Conservation (phyloP, 2,888 invertebrate species). For the Napeogenes inachia region DNA sequence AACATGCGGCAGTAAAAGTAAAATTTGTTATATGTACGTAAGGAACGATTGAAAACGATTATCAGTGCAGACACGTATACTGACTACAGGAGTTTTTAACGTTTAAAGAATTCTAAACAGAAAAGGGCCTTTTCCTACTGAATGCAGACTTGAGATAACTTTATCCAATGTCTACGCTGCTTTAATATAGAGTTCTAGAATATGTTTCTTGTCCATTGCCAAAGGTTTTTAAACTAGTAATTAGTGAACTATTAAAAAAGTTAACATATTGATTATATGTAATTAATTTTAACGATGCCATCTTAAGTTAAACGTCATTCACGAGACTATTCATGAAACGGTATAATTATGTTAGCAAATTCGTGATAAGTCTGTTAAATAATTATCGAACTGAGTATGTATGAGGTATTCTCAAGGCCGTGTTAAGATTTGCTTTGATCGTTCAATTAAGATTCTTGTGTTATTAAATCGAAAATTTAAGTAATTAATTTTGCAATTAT, state of each 20-base stretch:
- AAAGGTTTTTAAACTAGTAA: neutral
- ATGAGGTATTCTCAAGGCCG: constrained; percentile 26
- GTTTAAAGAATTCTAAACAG: constrained; percentile 9
- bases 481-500: too few relatives aligned
- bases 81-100: constrained; percentile 7
- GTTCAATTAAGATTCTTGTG: neutral
- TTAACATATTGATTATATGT: neutral
- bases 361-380: constrained; percentile 41
- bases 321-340: constrained; percentile 14
- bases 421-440: constrained; percentile 22
- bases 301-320: constrained; percentile 12
- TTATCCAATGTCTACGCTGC: too few relatives aligned
- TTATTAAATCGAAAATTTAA: too few relatives aligned
- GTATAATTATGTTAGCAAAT: constrained; percentile 37
- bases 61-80: constrained; percentile 7
- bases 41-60: constrained; percentile 14
- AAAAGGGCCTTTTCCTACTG: neutral
- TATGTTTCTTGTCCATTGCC: neutral
- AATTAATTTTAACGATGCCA: constrained; percentile 4
- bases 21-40: constrained; percentile 25
- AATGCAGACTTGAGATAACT: too few relatives aligned
- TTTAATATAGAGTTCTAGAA: too few relatives aligned
- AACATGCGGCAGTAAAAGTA: constrained; percentile 40
- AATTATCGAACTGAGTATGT: constrained; percentile 36
- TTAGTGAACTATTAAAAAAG: neutral